Conservation (phyloP, 92 coral and sea anemone genomes). For the Porites divaricata region DNA sequence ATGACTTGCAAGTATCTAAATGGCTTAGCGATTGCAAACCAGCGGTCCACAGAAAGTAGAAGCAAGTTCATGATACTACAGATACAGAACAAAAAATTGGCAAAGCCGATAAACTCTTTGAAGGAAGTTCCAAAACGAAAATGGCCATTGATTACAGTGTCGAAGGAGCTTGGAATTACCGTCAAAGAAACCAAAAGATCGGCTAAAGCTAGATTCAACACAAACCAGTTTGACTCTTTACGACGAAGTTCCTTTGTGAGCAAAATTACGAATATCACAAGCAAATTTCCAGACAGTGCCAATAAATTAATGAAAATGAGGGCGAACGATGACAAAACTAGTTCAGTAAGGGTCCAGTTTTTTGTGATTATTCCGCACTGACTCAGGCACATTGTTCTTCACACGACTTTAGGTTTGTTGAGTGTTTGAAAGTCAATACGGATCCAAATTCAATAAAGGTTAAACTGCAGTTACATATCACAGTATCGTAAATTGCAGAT, state of each 20-base stretch:
- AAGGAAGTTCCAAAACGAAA: background rate
- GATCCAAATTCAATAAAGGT: background rate
- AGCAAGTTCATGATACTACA: conserved; percentile 64
- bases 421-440: too few relatives aligned
- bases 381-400: background rate
- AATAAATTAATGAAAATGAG: conserved; percentile 30
- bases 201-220: conserved; percentile 54
- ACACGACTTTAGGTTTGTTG: background rate
- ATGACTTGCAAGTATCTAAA: conserved; percentile 49
- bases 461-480: background rate
- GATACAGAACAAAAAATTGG: conserved; percentile 66
- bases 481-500: background rate
- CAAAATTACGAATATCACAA: conserved; percentile 51
- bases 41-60: conserved; percentile 68
- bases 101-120: conserved; percentile 57
- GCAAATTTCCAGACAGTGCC: conserved; percentile 30
- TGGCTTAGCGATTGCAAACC: conserved; percentile 61
- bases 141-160: conserved; percentile 22
- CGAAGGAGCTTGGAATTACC: conserved; percentile 55
- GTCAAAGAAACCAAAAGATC: conserved; percentile 59
- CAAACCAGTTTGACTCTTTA: conserved; percentile 46
- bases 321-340: background rate
- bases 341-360: conserved; percentile 36
- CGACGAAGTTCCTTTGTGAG: conserved; percentile 47
- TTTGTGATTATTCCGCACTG: conserved; percentile 22